phyloP scores from a whole-genome alignment of 2,797 vertebrate genomes.

The Threskiornis aethiopicus region DNA sequence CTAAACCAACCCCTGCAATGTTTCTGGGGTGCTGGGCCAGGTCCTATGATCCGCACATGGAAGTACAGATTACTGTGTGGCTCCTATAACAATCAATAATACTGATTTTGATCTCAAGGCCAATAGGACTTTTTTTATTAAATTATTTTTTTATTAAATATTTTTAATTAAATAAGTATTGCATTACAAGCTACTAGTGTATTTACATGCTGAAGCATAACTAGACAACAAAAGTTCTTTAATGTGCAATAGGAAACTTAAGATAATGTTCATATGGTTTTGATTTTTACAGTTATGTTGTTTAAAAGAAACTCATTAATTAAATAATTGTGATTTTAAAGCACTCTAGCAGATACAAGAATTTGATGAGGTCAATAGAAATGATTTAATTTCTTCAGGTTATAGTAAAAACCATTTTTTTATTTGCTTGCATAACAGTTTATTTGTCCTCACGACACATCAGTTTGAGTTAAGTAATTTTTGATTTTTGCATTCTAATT shows the following conservation, averaged over 20 bases:
- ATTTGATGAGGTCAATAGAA: background rate
- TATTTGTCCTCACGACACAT: background rate
- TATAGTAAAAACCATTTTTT: background rate
- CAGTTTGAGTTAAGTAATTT: background rate
- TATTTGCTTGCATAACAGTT: background rate
- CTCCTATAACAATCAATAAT: background rate
- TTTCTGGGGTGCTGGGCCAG: background rate
- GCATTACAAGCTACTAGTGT: background rate
- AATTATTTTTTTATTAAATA: background rate
- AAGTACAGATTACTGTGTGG: background rate
- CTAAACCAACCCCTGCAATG: background rate
- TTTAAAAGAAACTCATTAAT: background rate
- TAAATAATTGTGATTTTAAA: background rate
- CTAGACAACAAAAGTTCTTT: background rate
- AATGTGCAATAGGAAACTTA: background rate
- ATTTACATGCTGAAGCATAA: background rate
- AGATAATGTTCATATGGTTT: too few relatives aligned
- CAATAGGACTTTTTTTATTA: background rate
- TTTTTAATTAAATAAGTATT: background rate
- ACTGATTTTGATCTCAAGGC: background rate
- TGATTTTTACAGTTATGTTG: background rate
- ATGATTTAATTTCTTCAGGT: background rate
- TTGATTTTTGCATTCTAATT: background rate
- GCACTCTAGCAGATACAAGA: background rate
- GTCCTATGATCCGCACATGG: fast-evolving